phyloP scores from a whole-genome alignment of 2,113 vertebrate genomes.

The Aplodontia rufa region DNA sequence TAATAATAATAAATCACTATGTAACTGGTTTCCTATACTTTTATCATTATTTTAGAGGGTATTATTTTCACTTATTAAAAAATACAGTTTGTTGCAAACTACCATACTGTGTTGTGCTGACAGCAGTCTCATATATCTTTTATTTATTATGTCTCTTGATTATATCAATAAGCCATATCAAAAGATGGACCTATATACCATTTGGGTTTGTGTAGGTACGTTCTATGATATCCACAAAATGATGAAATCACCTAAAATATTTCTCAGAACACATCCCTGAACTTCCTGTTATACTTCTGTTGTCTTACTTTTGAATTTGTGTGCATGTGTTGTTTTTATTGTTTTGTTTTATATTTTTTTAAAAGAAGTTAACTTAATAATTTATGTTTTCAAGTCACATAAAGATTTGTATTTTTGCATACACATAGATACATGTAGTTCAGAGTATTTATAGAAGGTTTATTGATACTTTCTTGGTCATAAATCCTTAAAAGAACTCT shows the following conservation, averaged over 20 bases:
- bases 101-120: background rate
- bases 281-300: too few relatives aligned
- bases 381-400: background rate
- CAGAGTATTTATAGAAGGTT: background rate
- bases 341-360: constrained; percentile 10
- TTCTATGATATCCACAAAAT: background rate
- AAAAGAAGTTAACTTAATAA: background rate
- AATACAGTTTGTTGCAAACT: background rate
- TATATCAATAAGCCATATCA: background rate
- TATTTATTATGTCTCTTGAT: background rate
- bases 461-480: constrained; percentile 16
- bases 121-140: background rate
- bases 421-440: background rate
- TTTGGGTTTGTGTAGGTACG: background rate
- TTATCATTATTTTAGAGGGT: background rate
- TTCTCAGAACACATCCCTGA: background rate
- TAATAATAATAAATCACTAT: background rate
- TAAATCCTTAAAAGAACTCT: constrained; percentile 35
- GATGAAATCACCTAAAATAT: background rate
- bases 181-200: background rate
- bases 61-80: background rate
- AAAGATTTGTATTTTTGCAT: constrained; percentile 24
- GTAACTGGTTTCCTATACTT: background rate
- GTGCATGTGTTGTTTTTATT: background rate
- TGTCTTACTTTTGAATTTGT: background rate